phyloP scores from a whole-genome alignment of 2,797 vertebrate genomes.

The Buceros bicornis region DNA sequence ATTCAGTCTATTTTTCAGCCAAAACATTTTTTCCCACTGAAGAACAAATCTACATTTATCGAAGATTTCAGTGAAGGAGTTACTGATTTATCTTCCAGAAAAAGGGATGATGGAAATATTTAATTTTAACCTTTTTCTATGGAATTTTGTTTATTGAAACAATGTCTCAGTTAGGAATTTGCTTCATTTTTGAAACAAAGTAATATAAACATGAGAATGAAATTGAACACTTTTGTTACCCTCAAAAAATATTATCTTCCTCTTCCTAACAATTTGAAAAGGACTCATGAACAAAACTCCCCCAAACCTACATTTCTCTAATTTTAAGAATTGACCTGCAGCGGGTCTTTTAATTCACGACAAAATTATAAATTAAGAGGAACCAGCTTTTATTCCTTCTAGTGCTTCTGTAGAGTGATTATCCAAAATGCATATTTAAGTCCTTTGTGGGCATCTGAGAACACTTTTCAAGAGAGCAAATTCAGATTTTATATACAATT shows the following conservation, averaged over 20 bases:
- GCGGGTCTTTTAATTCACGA: neutral
- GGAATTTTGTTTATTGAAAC: neutral
- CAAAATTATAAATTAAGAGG: neutral
- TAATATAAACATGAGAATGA: neutral
- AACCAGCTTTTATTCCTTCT: neutral
- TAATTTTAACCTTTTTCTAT: neutral
- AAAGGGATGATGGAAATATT: neutral
- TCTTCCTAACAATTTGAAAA: neutral
- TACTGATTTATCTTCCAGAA: neutral
- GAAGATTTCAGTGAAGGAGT: neutral
- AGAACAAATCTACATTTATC: neutral
- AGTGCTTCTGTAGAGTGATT: neutral
- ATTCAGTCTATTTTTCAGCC: neutral
- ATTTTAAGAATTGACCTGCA: neutral
- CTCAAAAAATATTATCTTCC: neutral
- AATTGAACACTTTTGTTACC: neutral
- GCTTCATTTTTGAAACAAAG: neutral
- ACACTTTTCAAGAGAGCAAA: neutral
- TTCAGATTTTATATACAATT: neutral
- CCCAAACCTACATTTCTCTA: neutral
- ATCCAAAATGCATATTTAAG: neutral
- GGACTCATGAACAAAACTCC: neutral
- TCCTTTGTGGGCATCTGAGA: neutral
- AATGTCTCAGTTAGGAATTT: neutral
- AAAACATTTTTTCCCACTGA: neutral